These are phyloP conservation scores for Lamproptera curius DNA, from an alignment of 2,888 invertebrate species.

Conservation along the genomic window DNA sequence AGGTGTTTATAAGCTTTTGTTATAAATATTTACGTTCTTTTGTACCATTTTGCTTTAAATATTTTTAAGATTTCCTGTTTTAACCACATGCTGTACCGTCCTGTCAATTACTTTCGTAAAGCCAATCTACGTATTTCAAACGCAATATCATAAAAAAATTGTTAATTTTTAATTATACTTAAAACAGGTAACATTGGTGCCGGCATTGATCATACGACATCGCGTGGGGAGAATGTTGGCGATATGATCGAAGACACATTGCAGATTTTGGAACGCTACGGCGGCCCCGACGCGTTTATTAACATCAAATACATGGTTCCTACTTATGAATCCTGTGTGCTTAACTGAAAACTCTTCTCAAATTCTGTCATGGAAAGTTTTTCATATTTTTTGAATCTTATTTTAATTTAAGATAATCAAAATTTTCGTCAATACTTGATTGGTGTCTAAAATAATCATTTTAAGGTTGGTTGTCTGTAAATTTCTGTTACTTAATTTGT, in stretches of 20 bases:
- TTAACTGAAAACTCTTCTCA: slow-evolving; percentile 82
- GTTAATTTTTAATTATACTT: too few species aligned
- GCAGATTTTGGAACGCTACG: slow-evolving; percentile 92
- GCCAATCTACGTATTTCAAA: too few species aligned
- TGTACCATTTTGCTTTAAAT: too few species aligned
- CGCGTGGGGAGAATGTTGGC: slow-evolving; percentile 91
- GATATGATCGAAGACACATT: slow-evolving; percentile 96
- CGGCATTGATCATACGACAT: slow-evolving; percentile 93
- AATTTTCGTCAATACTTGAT: too few species aligned
- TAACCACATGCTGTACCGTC: too few species aligned
- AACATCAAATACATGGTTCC: slow-evolving; percentile 99
- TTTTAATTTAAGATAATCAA: too few species aligned
- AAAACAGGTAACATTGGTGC: slow-evolving; percentile 94
- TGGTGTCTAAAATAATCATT: neutral
- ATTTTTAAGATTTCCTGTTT: too few species aligned
- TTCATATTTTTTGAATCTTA: too few species aligned
- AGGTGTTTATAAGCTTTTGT: too few species aligned
- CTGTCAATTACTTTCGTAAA: too few species aligned
- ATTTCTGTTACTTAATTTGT: neutral
- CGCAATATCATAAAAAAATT: too few species aligned
- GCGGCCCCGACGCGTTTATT: slow-evolving; percentile 97
- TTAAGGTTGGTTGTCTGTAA: neutral
- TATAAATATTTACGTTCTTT: too few species aligned
- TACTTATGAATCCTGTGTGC: slow-evolving; percentile 95
- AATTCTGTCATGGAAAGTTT: slow-evolving; percentile 1